Base-by-base conservation (phyloP, 2,797 vertebrate genomes). In the Naso thynnoides region DNA sequence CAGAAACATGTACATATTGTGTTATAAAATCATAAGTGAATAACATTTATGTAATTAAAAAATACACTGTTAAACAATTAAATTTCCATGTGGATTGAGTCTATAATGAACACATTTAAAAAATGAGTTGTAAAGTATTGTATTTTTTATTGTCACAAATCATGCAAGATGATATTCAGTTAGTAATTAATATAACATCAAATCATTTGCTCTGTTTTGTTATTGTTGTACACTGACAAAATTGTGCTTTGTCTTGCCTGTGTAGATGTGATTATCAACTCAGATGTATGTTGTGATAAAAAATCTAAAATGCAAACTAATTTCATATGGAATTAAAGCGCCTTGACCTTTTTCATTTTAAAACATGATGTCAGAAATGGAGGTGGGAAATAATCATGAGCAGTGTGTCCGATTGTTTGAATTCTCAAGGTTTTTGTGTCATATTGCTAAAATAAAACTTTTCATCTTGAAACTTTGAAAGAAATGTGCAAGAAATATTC, bases 391-490 rank as follows among this genome's bases (percentile, higher is more conserved):
- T 18, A 69, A 75, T 62, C 33, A 53, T 73, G 48, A 84, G 23
- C 41, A 64, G 38, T 63, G 70, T 83, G 81, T 91, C 80, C 11
- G 8, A 85, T 88, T 86, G 77, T 89, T 92, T 90, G 70, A 85
- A 87, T 87, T 88, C 63, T 86, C 49, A 83, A 84, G 24, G 64
- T 82, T 72, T 83, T 76, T 92, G 84, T 93, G 85, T 81, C 56
- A 72, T 72, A 73, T 78, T 89, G 81, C 86, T 83, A 42, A 89
- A 86, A 91, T 90, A 91, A 92, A 91, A 70, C 36, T 61, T 85
- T 82, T 78, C 74, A 82, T 89, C 74, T 80, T 87, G 69, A 89
- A 88, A 87, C 78, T 89, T 84, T 90, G 85, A 85, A 87, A 83
- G 36, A 86, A 82, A 65, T 19, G 41, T 86, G 69, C 72, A 10